Evolutionary conservation across 2,113 vertebrate species (phyloP).

Genomic region (Rhea pennata): DNA sequence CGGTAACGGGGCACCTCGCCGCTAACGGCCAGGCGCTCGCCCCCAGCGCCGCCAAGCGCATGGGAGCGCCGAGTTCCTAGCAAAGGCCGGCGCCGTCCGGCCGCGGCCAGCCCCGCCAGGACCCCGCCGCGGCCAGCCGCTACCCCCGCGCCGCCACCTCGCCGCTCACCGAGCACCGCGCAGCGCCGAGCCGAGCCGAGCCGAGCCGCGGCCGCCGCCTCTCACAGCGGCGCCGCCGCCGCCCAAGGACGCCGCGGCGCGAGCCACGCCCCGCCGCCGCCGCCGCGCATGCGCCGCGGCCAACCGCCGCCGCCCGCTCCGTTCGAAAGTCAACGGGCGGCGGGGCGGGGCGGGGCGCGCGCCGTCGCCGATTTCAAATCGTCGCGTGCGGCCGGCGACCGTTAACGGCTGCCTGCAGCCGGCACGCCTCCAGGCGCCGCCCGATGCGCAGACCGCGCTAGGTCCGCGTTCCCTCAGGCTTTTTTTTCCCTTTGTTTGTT

Average conservation of each 20-base stretch:
- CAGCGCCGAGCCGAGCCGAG: background rate
- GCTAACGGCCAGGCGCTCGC: background rate
- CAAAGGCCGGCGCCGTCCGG: too few species aligned
- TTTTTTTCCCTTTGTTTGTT: too few species aligned
- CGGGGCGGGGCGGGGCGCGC: background rate
- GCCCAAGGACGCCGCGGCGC: too few species aligned
- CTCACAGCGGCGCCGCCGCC: background rate
- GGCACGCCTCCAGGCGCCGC: too few species aligned
- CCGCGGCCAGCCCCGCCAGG: too few species aligned
- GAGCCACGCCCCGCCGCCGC: background rate
- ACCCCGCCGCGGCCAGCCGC: too few species aligned
- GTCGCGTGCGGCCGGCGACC: background rate
- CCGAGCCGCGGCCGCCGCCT: too few species aligned
- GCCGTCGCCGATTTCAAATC: background rate
- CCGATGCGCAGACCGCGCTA: too few species aligned
- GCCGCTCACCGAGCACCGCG: background rate
- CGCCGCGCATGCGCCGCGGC: background rate
- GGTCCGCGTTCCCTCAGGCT: too few species aligned
- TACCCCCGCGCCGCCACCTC: too few species aligned
- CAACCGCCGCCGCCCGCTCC: background rate
- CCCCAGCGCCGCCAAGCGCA: background rate
- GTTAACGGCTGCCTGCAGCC: background rate
- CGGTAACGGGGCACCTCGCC: too few species aligned
- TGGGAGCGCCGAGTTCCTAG: too few species aligned
- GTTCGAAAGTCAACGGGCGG: background rate